phyloP scores from a whole-genome alignment of 2,113 vertebrate genomes.

The Anguilla japonica region DNA sequence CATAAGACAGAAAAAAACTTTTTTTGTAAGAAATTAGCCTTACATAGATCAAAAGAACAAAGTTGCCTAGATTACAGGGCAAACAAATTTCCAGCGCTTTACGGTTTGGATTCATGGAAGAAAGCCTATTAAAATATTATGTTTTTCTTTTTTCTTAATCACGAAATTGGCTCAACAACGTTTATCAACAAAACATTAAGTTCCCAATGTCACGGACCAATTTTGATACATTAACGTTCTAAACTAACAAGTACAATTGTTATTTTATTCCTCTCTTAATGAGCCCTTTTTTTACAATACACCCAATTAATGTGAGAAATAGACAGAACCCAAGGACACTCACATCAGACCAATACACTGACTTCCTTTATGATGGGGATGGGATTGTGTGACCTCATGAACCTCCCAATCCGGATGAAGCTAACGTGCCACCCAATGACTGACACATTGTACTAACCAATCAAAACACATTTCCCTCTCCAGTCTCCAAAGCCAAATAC shows the following conservation, averaged over 20 bases:
- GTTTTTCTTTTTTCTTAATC: neutral
- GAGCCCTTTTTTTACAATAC: neutral
- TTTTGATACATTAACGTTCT: neutral
- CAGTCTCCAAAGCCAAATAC: neutral
- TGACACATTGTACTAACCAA: neutral
- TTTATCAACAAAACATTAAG: neutral
- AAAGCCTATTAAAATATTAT: neutral
- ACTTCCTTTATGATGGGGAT: neutral
- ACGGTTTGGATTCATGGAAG: neutral
- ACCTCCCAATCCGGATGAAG: neutral
- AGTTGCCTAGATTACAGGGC: neutral
- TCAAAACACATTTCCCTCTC: neutral
- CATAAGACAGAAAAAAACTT: neutral
- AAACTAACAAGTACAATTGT: neutral
- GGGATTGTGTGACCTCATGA: neutral
- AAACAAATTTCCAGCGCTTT: neutral
- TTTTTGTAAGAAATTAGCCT: constrained; percentile 5
- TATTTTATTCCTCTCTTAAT: neutral
- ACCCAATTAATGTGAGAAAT: neutral
- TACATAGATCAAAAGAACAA: neutral
- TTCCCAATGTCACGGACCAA: constrained; percentile 12
- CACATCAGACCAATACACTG: neutral
- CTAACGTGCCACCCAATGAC: neutral
- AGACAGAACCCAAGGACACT: neutral
- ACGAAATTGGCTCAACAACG: neutral